A percentile compares a stretch with the other conserved stretches of the same genome.
These are phyloP conservation scores for Eristalis pertinax DNA, from an alignment of 2,888 invertebrate genomes.

Conservation along the genomic window DNA sequence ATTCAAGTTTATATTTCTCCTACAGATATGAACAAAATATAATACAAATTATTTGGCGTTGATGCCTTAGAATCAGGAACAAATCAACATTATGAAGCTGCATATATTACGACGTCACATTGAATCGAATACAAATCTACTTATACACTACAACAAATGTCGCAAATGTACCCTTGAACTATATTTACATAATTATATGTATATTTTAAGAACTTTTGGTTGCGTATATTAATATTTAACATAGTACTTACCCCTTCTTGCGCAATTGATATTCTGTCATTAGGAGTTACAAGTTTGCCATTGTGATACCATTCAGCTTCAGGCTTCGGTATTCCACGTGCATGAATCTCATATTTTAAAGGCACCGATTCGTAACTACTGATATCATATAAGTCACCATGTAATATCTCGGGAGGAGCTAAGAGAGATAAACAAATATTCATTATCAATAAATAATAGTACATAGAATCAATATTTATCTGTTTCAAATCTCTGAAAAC, in stretches of 20 bases:
- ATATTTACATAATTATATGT: neutral
- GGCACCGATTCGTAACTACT: constrained; percentile 91
- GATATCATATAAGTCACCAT: constrained; percentile 88
- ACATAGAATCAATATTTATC: too few relatives aligned
- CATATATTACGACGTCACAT: too few relatives aligned
- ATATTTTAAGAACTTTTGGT: too few relatives aligned
- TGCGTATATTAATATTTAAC: neutral
- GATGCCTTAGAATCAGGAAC: too few relatives aligned
- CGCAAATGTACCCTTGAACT: neutral
- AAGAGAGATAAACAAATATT: constrained; percentile 73
- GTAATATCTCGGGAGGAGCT: constrained; percentile 88
- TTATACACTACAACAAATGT: neutral
- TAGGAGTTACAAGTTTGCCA: constrained; percentile 87
- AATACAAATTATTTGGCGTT: neutral
- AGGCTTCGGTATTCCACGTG: constrained; percentile 89
- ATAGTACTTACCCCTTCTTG: constrained; percentile 83
- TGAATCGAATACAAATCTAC: too few relatives aligned
- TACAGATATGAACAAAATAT: constrained; percentile 49
- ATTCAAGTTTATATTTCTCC: constrained; percentile 88
- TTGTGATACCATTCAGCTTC: constrained; percentile 90
- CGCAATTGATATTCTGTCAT: constrained; percentile 84
- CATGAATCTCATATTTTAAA: constrained; percentile 89
- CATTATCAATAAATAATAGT: neutral
- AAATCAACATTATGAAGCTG: too few relatives aligned
- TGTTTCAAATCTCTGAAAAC: too few relatives aligned